phyloP scores from a whole-genome alignment of 2,888 invertebrate genomes.

The Tipula helvola region DNA sequence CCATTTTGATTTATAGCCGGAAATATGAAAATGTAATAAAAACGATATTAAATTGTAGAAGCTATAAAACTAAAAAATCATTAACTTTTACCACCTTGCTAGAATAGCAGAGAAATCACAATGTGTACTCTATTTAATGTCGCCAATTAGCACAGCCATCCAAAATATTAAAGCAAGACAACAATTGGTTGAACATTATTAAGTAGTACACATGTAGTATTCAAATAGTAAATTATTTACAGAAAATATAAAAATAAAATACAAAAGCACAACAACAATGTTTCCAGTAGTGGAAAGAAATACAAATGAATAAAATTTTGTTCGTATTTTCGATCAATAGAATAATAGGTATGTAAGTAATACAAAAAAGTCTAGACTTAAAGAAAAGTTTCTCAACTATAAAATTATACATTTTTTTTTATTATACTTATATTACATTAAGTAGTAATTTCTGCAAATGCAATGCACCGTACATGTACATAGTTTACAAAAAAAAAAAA shows the following conservation, averaged over 20 bases:
- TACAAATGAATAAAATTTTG: neutral
- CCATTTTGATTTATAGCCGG: no score
- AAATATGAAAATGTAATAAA: no score
- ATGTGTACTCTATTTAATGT: no score
- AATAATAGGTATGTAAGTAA: neutral
- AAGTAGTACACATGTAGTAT: neutral
- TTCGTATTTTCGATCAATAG: neutral
- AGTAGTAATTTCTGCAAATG: neutral
- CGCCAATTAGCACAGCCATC: no score
- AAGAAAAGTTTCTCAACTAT: neutral
- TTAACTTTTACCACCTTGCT: no score
- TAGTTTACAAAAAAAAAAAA: neutral
- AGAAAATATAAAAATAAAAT: neutral
- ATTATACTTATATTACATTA: no score
- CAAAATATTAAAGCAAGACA: no score
- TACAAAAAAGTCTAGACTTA: neutral
- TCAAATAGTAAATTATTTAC: neutral
- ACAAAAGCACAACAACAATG: neutral
- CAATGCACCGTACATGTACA: neutral
- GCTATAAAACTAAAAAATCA: no score
- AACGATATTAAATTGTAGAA: no score
- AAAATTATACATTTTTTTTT: neutral
- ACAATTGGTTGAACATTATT: no score
- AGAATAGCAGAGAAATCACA: no score
- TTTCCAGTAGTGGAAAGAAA: neutral